Conservation (phyloP, 2,113 vertebrate genomes). For the Chionis minor region DNA sequence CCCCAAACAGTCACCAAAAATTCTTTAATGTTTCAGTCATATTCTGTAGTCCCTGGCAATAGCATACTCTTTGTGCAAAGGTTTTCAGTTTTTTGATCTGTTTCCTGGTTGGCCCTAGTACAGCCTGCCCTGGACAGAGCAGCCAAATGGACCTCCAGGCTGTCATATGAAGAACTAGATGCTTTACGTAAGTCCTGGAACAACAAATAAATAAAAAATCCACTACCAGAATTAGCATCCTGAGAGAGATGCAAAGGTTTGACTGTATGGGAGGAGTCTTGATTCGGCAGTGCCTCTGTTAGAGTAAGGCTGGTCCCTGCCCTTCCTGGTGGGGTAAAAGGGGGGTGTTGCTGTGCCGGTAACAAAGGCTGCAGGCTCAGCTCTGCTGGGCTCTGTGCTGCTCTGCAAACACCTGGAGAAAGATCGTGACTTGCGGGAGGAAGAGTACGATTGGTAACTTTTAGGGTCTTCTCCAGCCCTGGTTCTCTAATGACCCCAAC, state of each 20-base stretch:
- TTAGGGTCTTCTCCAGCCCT: neutral
- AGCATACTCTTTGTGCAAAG: neutral
- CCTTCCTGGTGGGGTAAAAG: neutral
- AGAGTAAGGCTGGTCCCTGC: neutral
- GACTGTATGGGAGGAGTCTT: neutral
- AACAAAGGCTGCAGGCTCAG: neutral
- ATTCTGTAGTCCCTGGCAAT: constrained; percentile 5
- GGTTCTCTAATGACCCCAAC: neutral
- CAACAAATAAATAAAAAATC: neutral
- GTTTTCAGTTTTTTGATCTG: neutral
- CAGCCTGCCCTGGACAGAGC: neutral
- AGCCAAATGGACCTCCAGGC: neutral
- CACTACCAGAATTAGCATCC: neutral
- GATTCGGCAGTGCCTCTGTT: neutral
- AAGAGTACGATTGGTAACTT: neutral
- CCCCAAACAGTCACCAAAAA: constrained; percentile 52
- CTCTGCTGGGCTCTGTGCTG: neutral
- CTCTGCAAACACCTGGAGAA: neutral
- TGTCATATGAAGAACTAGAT: neutral
- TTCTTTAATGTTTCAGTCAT: constrained; percentile 43
- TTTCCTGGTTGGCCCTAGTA: neutral
- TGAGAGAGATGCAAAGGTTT: neutral
- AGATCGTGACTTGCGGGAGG: neutral
- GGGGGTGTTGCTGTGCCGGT: neutral
- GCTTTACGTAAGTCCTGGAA: neutral